Evolutionary conservation across 2,797 vertebrate genomes (phyloP).

Genomic region (Ctenosaura bakeri): DNA sequence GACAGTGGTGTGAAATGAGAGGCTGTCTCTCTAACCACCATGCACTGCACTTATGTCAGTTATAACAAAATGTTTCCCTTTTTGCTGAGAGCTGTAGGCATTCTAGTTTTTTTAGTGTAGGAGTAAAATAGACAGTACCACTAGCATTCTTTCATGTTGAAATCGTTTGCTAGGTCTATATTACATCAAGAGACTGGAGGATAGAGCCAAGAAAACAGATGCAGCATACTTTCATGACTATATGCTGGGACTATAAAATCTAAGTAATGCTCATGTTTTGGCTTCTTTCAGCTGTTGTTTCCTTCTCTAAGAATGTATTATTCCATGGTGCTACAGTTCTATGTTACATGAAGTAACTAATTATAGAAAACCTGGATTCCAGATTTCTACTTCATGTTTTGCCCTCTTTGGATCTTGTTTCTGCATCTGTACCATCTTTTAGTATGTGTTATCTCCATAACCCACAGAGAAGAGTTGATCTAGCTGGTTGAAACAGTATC

Average conservation of each 20-base stretch:
- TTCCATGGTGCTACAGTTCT: background rate
- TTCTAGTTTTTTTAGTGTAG: background rate
- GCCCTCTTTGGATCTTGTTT: conserved; percentile 1
- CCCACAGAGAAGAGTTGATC: too few relatives aligned
- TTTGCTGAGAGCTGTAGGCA: background rate
- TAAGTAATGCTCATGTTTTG: background rate
- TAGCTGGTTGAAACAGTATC: background rate
- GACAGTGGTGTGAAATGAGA: background rate
- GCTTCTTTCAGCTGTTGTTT: conserved; percentile 15
- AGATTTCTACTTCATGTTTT: fast-evolving
- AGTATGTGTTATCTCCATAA: background rate
- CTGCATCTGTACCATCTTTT: background rate
- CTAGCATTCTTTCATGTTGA: background rate
- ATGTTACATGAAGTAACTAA: background rate
- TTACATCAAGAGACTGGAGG: background rate
- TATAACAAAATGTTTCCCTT: conserved; percentile 1
- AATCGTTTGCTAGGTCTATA: background rate
- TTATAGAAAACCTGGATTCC: background rate
- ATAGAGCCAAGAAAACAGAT: background rate
- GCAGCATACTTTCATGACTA: background rate
- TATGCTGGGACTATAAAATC: background rate
- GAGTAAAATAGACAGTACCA: background rate
- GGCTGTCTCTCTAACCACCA: background rate
- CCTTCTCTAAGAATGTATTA: background rate
- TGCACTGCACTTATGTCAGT: fast-evolving